These are phyloP conservation scores for Plutomurus gul DNA, from an alignment of 1,140 invertebrate species.

Conservation along the genomic window DNA sequence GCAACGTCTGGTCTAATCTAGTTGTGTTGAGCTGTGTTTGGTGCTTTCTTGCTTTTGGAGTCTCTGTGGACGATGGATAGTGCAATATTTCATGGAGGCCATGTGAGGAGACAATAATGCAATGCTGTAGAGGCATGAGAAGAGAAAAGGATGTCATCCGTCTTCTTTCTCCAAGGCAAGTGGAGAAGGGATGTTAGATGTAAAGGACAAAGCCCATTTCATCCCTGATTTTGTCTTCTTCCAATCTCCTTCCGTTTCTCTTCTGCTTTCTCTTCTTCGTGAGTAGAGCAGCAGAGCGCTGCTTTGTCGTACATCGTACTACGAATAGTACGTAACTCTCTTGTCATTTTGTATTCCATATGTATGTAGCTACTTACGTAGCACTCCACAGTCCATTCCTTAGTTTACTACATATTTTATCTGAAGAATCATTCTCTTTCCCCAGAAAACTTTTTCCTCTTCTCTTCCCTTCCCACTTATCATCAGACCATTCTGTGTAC, in stretches of 20 bases:
- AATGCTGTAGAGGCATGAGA: constrained; percentile 22
- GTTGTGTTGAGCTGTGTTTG: constrained; percentile 24
- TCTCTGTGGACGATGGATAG: constrained; percentile 28
- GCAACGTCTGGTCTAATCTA: not conserved
- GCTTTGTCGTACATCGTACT: too few species aligned
- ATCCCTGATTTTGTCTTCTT: constrained; percentile 26
- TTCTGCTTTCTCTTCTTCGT: too few species aligned
- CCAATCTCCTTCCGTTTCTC: constrained; percentile 25
- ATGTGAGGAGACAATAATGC: constrained; percentile 23
- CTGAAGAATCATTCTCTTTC: constrained; percentile 10
- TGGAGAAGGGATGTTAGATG: constrained; percentile 13
- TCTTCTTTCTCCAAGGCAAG: constrained; percentile 23
- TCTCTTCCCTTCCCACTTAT: not conserved
- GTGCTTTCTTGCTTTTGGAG: not conserved
- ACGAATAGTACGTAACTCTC: not conserved
- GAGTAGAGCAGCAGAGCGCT: too few species aligned
- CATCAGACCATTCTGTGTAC: not conserved
- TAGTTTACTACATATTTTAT: constrained; percentile 28
- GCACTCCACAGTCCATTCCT: constrained; percentile 6
- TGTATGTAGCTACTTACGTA: constrained; percentile 9
- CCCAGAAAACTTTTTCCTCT: constrained; percentile 1
- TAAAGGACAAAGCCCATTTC: constrained; percentile 25
- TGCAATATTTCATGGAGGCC: constrained; percentile 26
- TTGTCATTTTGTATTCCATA: constrained; percentile 28
- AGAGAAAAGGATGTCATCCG: constrained; percentile 25